Base-by-base conservation (phyloP, 2,888 invertebrate genomes). In the Leptopilina syphax region DNA sequence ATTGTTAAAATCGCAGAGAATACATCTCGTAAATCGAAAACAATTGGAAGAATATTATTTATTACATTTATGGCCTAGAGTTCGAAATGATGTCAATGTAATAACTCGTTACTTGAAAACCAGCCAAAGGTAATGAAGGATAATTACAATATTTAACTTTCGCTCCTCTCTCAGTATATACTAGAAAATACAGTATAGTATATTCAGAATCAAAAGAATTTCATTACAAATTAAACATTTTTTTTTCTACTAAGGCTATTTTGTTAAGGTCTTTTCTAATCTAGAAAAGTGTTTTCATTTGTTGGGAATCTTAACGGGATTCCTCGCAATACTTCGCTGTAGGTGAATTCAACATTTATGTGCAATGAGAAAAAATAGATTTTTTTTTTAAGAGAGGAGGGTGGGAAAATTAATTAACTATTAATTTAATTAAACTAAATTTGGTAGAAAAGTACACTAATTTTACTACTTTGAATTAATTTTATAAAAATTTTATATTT, bases 351-450 rank as follows among this genome's bases (percentile, higher is more conserved):
- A n/a, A 41, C 73, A 54, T 73, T 73, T 57, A n/a, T n/a, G 73
- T 65, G 34, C 24, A 13, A 41, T 12, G 50, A 65, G 13, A 34
- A 41, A 65, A 65, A 27, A 27, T 34, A 73, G 18, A 57, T 73
- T 41, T n/a, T 73, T 34, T 57, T 50, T 10, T 13, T 24, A 34
- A 34, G 34, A 34, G 3, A 1, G 18, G 12, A 44, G 5, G 18
- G n/a, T 27, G 4, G 34, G 50, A 27, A 73, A 73, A 73, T 73
- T 57, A 73, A 73, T 73, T 73, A 73, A 73, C 57, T 18, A 18
- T 18, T 18, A 18, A 18, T 18, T 18, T 18, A 18, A 18, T 18
- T 18, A 18, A 18, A 18, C 18, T 18, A 18, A 18, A 18, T 18
- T 18, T 18, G 18, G 18, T 18, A 18, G 18, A 18, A 18, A 18